phyloP scores from a whole-genome alignment of 2,797 vertebrate species.

The Lepilemur septentrionalis region DNA sequence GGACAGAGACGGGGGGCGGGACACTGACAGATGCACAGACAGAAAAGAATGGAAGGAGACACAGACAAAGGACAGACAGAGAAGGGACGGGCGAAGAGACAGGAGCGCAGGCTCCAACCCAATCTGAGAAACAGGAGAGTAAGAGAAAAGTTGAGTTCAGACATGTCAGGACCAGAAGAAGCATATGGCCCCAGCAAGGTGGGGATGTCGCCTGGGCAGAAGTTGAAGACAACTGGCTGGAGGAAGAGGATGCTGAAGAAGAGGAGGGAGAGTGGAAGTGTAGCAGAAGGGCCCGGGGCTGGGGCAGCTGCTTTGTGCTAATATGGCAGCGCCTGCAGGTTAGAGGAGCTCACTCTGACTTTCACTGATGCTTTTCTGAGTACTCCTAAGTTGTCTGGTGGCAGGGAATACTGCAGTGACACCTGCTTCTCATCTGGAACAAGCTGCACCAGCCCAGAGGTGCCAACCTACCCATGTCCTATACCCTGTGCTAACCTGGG shows the following conservation, averaged over 20 bases:
- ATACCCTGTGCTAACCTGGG: neutral
- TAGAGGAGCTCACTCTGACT: neutral
- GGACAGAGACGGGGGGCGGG: neutral
- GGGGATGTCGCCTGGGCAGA: neutral
- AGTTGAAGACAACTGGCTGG: neutral
- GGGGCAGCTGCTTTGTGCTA: neutral
- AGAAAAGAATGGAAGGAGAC: neutral
- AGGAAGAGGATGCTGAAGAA: neutral
- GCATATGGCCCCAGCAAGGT: rapidly evolving
- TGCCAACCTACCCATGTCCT: neutral
- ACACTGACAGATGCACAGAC: neutral
- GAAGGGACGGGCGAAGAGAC: neutral
- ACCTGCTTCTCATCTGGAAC: neutral
- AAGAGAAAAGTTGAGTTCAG: neutral
- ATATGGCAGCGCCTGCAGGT: neutral
- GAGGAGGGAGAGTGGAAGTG: neutral
- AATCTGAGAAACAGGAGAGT: neutral
- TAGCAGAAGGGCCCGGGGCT: neutral
- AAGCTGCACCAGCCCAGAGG: neutral
- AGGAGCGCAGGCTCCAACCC: neutral
- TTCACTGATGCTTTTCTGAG: neutral
- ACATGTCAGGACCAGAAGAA: neutral
- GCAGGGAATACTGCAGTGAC: neutral
- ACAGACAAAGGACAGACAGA: neutral
- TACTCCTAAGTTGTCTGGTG: neutral